phyloP scores from a whole-genome alignment of 2,797 vertebrate species.

The Pangasius sanitwongsei region DNA sequence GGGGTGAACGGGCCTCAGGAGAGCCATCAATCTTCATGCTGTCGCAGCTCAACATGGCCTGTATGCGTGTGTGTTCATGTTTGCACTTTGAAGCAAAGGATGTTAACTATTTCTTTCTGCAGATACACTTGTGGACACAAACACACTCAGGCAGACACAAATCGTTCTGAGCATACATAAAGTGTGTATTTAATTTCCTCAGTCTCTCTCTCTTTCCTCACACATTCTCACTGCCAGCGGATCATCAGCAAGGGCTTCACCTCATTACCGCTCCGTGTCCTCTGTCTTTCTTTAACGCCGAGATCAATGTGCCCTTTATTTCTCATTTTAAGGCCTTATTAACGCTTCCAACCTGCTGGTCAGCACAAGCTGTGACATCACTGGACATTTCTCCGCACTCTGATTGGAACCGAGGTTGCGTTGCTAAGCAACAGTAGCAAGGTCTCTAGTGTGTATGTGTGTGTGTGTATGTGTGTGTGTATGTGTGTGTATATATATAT shows the following conservation, averaged over 20 bases:
- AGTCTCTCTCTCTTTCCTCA: background rate
- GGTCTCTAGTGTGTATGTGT: constrained; percentile 68
- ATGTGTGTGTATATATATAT: background rate
- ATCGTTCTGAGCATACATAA: constrained; percentile 12
- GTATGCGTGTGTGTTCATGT: constrained; percentile 17
- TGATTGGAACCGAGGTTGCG: constrained; percentile 80
- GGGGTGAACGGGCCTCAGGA: constrained; percentile 67
- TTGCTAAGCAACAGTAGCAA: constrained; percentile 84
- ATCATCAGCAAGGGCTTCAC: background rate
- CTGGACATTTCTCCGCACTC: constrained; percentile 76
- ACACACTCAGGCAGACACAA: background rate
- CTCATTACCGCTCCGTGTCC: constrained; percentile 6
- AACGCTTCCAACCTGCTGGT: constrained; percentile 64
- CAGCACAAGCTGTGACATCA: constrained; percentile 83
- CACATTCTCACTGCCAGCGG: background rate
- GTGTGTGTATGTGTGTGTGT: constrained; percentile 20
- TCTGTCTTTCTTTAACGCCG: constrained; percentile 10
- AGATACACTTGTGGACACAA: constrained; percentile 24
- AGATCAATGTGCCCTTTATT: constrained; percentile 27
- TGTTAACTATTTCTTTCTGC: constrained; percentile 5
- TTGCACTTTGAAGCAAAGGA: constrained; percentile 11
- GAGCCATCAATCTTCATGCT: constrained; percentile 79
- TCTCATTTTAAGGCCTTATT: constrained; percentile 34
- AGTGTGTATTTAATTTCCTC: constrained; percentile 6
- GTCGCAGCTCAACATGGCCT: constrained; percentile 60